Evolutionary conservation across 1,140 invertebrate species (phyloP).

Genomic region (Chrysoperla carnea): DNA sequence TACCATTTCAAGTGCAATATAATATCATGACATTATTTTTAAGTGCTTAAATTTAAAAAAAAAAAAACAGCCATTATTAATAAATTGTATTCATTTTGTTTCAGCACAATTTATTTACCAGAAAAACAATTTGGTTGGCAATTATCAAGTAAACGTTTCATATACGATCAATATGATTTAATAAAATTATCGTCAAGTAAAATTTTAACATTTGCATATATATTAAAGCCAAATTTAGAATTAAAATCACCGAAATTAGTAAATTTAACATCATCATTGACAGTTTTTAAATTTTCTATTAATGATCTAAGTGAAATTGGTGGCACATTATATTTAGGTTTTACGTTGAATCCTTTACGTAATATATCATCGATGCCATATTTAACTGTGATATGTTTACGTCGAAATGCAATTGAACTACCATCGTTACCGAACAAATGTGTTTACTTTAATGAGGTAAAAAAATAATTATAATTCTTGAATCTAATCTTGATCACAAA

Average conservation of each 20-base stretch:
- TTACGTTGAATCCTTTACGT: constrained; percentile 38
- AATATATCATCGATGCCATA: constrained; percentile 26
- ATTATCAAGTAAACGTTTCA: constrained; percentile 5
- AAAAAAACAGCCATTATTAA: too few relatives aligned
- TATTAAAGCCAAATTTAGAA: constrained; percentile 1
- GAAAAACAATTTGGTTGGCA: constrained; percentile 8
- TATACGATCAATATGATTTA: background rate
- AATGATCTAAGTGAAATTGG: constrained; percentile 49
- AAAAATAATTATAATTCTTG: too few relatives aligned
- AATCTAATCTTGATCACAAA: too few relatives aligned
- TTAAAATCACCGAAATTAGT: constrained; percentile 32
- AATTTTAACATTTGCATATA: background rate
- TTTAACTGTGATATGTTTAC: constrained; percentile 37
- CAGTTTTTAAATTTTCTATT: constrained; percentile 41
- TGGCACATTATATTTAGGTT: constrained; percentile 42
- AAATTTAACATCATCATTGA: constrained; percentile 40
- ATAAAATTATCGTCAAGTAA: background rate
- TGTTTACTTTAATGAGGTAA: constrained; percentile 5
- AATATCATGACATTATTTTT: too few relatives aligned
- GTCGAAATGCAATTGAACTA: constrained; percentile 27
- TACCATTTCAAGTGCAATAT: too few relatives aligned
- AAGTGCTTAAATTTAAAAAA: too few relatives aligned
- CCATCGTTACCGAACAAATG: constrained; percentile 35
- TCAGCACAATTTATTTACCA: constrained; percentile 8
- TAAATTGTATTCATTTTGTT: too few relatives aligned